Evolutionary conservation across 37 sponge, comb jelly and placozoan genomes (phyloP), one percentile per base, ranked within the genome.

Genomic region (Theonella swinhoei): DNA sequence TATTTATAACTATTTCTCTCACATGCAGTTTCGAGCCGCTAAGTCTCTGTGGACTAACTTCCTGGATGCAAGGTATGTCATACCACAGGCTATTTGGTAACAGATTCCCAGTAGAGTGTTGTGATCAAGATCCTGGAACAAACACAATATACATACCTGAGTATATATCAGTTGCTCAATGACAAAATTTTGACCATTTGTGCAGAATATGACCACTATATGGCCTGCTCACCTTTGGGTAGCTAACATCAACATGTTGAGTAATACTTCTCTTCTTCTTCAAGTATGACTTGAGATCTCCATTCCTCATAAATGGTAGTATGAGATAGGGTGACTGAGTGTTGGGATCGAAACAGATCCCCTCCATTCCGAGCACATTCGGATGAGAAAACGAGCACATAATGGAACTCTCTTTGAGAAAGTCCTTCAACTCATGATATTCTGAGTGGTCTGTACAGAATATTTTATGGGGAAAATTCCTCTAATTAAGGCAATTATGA

Each of bases 11-110:
- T 47, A 14, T 47, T 47, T 47, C 54, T 47, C 85, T 85, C 70
- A 85, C 85, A 85, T 85, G 85, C 85, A 85, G 77, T 85, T 85
- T 35, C 85, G 68, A 17, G 85, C 85, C 54, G 85, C 85, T 36
- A 85, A 47, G 32, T 85, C 85, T 66, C 85, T 76, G 68, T 85
- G 85, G 0, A 85, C 85, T 1, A 85, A 70, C 35, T 85, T 85
- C 28, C 35, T 85, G 5, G 72, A 72, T 0, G 80, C 87, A 19
- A 79, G 34, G 67, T 80, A 79, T 74, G 79, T 66, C 74, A 79
- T 80, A 34, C 87, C 87, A 65, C 67, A 60, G 71, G 87, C 80
- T 64, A 87, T 72, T 31, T 80, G 63, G 28, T 42, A 29, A 66
- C 87, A 87, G 37, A 87, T 72, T 29, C 74, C 42, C 69, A 77